phyloP scores from a whole-genome alignment of 2,888 invertebrate genomes.

The Hyposoter didymator region DNA sequence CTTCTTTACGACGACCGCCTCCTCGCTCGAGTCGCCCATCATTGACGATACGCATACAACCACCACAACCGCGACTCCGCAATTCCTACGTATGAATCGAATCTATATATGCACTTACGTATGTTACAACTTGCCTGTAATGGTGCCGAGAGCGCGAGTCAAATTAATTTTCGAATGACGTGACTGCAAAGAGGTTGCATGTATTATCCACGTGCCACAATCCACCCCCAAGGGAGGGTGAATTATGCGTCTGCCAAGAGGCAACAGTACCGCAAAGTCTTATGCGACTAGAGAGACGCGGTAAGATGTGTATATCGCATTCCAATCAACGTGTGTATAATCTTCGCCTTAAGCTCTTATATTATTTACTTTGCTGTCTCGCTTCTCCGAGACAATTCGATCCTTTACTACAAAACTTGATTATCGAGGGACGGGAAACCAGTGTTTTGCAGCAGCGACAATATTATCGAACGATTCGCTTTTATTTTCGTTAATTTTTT shows the following conservation, averaged over 20 bases:
- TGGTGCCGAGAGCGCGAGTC: conserved; percentile 66
- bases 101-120: background rate
- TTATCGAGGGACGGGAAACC: conserved; percentile 27
- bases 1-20: conserved; percentile 75
- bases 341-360: conserved; percentile 4
- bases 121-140: conserved; percentile 29
- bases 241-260: conserved; percentile 75
- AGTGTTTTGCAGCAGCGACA: conserved; percentile 18
- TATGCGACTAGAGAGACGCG: conserved; percentile 10
- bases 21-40: conserved; percentile 69
- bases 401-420: background rate
- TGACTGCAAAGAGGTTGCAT: conserved; percentile 80
- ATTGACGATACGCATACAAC: conserved; percentile 42
- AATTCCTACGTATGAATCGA: background rate
- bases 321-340: conserved; percentile 65
- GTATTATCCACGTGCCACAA: conserved; percentile 74
- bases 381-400: conserved; percentile 12
- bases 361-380: background rate
- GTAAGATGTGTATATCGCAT: conserved; percentile 70
- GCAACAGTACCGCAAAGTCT: conserved; percentile 53
- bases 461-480: background rate
- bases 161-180: conserved; percentile 81
- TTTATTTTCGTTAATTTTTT: background rate
- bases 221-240: conserved; percentile 65
- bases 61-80: conserved; percentile 41